Conservation (phyloP, 2,888 invertebrate species). For the Meandrusa payeni region DNA sequence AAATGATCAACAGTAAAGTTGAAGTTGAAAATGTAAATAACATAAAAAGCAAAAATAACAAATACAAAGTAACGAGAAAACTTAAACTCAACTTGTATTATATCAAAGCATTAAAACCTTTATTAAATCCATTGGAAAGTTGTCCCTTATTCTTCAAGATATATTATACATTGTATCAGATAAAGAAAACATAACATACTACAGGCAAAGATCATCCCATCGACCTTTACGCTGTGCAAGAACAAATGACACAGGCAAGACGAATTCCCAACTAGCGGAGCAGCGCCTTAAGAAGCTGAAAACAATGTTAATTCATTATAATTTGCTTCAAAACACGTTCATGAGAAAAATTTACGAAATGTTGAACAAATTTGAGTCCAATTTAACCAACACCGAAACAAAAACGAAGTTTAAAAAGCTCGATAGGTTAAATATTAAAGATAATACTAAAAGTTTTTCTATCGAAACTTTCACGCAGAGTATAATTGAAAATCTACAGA, state of each 20-base stretch:
- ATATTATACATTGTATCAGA: constrained; percentile 44
- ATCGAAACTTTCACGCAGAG: constrained; percentile 49
- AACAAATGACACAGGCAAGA: constrained; percentile 17
- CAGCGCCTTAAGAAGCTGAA: constrained; percentile 43
- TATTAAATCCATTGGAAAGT: constrained; percentile 50
- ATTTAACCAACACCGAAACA: constrained; percentile 18
- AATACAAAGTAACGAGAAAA: constrained; percentile 35
- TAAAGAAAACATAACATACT: constrained; percentile 19
- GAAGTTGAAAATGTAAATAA: constrained; percentile 18
- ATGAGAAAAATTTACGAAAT: constrained; percentile 51
- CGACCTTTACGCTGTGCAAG: constrained; percentile 22
- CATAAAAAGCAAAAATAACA: constrained; percentile 13
- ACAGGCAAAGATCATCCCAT: constrained; percentile 15
- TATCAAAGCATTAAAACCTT: constrained; percentile 53
- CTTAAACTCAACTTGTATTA: constrained; percentile 47
- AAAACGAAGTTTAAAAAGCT: constrained; percentile 2
- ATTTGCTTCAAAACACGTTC: constrained; percentile 55
- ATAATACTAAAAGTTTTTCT: constrained; percentile 24
- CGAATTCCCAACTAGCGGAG: constrained; percentile 12
- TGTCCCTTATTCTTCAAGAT: constrained; percentile 51
- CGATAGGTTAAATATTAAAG: constrained; percentile 6
- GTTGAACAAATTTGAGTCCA: constrained; percentile 38
- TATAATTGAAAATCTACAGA: constrained; percentile 55
- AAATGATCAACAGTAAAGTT: constrained; percentile 36
- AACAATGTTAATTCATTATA: constrained; percentile 45